Evolutionary conservation across 2,888 invertebrate genomes (phyloP), one percentile per base, ranked within the genome.

Genomic region (Tetragonisca angustula): DNA sequence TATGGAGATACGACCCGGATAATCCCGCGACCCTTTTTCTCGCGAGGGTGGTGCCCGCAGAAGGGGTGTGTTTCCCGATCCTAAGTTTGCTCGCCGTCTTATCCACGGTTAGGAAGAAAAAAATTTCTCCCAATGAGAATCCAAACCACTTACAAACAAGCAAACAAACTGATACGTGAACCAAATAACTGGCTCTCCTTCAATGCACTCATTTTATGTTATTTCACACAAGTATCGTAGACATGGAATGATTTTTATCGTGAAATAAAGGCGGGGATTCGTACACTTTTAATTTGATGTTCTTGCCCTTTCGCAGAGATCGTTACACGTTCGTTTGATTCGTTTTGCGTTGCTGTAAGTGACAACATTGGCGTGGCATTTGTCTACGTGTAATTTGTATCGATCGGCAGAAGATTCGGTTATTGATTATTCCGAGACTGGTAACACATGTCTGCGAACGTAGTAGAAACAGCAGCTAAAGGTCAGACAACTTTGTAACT

Each of bases 1-100:
- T 89, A 88, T 89, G 90, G 88, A 89, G 81, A 88, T 89, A 86
- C 86, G 83, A 84, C 85, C 83, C 67, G 86, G 84, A 85, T 90
- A 89, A 90, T 89, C 86, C 80, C 79, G 77, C 82, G 78, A 78
- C 84, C 75, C 75, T 78, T 84, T 72, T 27, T 64, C 69, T 62
- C 72, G 17, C 56, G 56, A 61, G 27, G 70, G 21, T 36, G 17
- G 36, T 32, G 36, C 19, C 24, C 15, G 49, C 32, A 50, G 19
- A n/a, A 64, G 62, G 52, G 64, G 59, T 24, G 77, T 75, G 69
- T 83, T 79, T 78, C 70, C 74, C 62, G 72, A 80, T 83, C 75
- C 75, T 17, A 71, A 79, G 79, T 81, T 77, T 76, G 52, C 67
- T 59, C 54, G 36, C 61, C 73, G 56, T 19, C 79, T 82, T 79